Evolutionary conservation across 2,888 invertebrate species (phyloP).

Genomic region (Cosmia pyralina): DNA sequence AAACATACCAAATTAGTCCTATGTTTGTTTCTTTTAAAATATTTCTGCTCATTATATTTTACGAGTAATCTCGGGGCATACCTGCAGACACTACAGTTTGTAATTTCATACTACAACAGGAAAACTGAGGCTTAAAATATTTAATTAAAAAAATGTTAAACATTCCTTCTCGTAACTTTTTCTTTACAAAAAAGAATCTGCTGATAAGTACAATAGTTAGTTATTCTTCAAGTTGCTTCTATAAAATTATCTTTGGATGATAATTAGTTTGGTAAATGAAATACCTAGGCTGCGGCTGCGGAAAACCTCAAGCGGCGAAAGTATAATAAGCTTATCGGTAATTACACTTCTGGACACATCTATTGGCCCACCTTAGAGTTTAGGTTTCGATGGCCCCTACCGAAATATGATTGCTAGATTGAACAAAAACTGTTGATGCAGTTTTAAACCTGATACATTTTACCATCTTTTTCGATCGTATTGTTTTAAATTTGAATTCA

Average conservation of each 20-base stretch:
- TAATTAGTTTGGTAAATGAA: no score
- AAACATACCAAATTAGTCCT: background rate
- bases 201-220: conserved; percentile 4
- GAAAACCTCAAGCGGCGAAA: no score
- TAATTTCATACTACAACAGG: conserved; percentile 32
- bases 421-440: no score
- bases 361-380: no score
- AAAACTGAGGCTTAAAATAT: conserved; percentile 32
- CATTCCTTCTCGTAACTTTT: conserved; percentile 4
- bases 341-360: no score
- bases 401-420: no score
- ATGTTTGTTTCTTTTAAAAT: background rate
- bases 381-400: no score
- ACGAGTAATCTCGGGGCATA: conserved; percentile 4
- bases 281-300: no score
- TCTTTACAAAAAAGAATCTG: conserved; percentile 10
- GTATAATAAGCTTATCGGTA: no score
- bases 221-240: background rate
- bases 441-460: no score
- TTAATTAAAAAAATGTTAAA: conserved; percentile 54
- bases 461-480: no score
- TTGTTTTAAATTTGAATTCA: no score
- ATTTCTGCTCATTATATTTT: conserved; percentile 5
- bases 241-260: background rate
- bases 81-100: conserved; percentile 10